Conservation (phyloP, 2,888 invertebrate species). For the Thumatha senex region DNA sequence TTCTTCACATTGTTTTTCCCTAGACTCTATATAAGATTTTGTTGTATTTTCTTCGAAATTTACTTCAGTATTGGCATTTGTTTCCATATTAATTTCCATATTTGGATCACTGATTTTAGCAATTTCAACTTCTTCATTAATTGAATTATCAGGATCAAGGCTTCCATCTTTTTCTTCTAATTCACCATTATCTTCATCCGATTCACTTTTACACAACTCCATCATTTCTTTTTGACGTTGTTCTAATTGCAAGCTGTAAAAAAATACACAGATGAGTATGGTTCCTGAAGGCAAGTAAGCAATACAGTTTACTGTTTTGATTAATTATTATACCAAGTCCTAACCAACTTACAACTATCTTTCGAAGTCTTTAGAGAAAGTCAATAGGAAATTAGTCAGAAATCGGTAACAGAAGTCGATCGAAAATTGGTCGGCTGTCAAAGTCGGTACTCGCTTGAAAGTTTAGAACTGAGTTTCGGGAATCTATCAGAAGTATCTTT, state of each 20-base stretch:
- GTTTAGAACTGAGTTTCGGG: no score
- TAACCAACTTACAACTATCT: no score
- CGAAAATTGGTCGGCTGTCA: no score
- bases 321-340: no score
- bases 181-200: constrained; percentile 34
- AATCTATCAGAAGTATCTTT: no score
- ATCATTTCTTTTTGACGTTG: constrained; percentile 89
- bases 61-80: constrained; percentile 11
- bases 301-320: no score
- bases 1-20: constrained; percentile 12
- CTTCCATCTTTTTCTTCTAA: constrained; percentile 9
- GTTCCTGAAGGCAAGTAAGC: no score
- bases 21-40: neutral
- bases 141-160: neutral
- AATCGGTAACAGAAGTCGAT: no score
- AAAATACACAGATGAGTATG: neutral
- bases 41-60: constrained; percentile 7
- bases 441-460: no score
- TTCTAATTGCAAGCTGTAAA: constrained; percentile 85
- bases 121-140: neutral
- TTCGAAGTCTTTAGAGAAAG: no score
- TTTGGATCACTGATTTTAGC: constrained; percentile 3
- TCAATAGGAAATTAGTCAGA: no score
- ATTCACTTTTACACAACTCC: constrained; percentile 89
- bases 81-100: neutral